These are phyloP conservation scores for Mythimna albipuncta DNA, from an alignment of 2,888 invertebrate genomes.

Conservation along the genomic window DNA sequence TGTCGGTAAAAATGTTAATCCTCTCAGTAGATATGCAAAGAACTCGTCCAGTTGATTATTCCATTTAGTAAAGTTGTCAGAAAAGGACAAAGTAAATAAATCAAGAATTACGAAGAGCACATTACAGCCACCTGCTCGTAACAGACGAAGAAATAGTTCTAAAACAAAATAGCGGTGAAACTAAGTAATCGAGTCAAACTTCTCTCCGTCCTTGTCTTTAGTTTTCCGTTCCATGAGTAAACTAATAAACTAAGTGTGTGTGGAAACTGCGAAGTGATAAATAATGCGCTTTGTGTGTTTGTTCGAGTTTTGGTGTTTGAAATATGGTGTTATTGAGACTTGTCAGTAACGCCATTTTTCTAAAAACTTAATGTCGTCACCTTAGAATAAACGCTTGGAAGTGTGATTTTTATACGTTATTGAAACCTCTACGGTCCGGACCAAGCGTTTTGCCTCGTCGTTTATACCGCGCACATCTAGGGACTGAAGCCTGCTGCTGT, in stretches of 20 bases:
- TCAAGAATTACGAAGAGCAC: constrained; percentile 28
- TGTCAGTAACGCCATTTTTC: neutral
- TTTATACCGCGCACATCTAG: too few relatives aligned
- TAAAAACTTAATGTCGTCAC: neutral
- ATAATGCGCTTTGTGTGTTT: constrained; percentile 16
- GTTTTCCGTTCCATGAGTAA: constrained; percentile 50
- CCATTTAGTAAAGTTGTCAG: neutral
- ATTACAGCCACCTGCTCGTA: constrained; percentile 21
- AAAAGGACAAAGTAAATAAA: constrained; percentile 33
- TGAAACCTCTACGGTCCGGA: too few relatives aligned
- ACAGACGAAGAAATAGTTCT: constrained; percentile 20
- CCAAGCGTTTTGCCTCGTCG: too few relatives aligned
- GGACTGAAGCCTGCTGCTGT: too few relatives aligned
- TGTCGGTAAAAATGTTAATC: neutral
- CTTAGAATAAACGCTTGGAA: too few relatives aligned
- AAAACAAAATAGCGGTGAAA: constrained; percentile 26
- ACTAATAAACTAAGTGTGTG: constrained; percentile 48
- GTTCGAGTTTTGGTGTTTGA: neutral
- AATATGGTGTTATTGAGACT: neutral
- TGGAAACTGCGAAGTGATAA: constrained; percentile 31
- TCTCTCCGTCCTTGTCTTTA: constrained; percentile 42
- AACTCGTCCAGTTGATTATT: constrained; percentile 4
- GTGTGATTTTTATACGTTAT: too few relatives aligned
- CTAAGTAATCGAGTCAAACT: constrained; percentile 53
- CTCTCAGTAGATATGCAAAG: constrained; percentile 19